Evolutionary conservation across 2,113 vertebrate genomes (phyloP).

Genomic region (Taurulus bubalis): DNA sequence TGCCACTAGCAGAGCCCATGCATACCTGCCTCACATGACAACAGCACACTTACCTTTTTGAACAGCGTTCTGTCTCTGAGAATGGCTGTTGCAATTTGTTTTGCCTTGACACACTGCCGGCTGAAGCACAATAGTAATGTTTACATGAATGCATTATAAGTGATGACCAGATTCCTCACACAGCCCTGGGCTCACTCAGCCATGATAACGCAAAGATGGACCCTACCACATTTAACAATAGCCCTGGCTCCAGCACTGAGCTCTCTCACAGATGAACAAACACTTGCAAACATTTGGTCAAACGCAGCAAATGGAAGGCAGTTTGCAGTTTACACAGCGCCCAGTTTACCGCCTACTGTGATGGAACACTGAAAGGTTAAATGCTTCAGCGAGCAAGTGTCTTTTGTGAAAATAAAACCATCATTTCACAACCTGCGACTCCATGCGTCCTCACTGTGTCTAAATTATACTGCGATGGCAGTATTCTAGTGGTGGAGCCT

Average conservation of each 20-base stretch:
- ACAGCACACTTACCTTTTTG: background rate
- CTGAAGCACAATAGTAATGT: constrained; percentile 53
- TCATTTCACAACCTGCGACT: background rate
- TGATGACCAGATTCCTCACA: constrained; percentile 55
- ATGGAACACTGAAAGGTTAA: constrained; percentile 31
- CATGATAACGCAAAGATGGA: constrained; percentile 57
- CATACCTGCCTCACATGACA: background rate
- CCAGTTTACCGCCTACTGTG: background rate
- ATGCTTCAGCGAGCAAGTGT: background rate
- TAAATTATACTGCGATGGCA: background rate
- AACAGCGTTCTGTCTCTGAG: constrained; percentile 2
- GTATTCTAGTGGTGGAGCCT: background rate
- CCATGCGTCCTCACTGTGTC: background rate
- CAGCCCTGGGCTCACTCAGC: constrained; percentile 47
- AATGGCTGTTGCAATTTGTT: background rate
- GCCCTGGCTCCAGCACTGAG: constrained; percentile 36
- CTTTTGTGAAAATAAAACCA: constrained; percentile 13
- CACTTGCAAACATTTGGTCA: constrained; percentile 52
- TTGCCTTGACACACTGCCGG: constrained; percentile 28
- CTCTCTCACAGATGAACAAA: constrained; percentile 49
- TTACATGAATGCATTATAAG: constrained; percentile 68
- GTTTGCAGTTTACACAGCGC: constrained; percentile 6
- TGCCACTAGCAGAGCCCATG: background rate
- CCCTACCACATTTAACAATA: constrained; percentile 38
- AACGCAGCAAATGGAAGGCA: constrained; percentile 35